A percentile compares a stretch with the other conserved stretches of the same genome.
Evolutionary conservation across 1,140 invertebrate genomes (phyloP).

Genomic region (Heliothis virescens): DNA sequence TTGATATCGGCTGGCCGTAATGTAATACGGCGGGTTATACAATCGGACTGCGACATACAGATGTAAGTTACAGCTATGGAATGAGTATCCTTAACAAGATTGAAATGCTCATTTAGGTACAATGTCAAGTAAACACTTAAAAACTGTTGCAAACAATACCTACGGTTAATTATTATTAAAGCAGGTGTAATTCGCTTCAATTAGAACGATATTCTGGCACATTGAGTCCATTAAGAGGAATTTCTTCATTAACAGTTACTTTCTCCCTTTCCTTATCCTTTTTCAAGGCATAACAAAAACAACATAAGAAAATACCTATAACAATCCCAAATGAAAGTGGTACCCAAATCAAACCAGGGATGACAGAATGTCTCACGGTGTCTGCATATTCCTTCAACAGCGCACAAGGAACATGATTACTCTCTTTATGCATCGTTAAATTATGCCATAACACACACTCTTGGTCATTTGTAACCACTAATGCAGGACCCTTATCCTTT

Average conservation of each 20-base stretch:
- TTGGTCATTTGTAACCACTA: conserved; percentile 70
- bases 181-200: not conserved
- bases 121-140: too few species aligned
- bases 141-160: too few species aligned
- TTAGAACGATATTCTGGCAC: conserved; percentile 51
- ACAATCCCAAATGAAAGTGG: conserved; percentile 66
- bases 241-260: conserved; percentile 61
- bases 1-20: too few species aligned
- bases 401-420: conserved; percentile 69
- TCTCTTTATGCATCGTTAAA: conserved; percentile 63
- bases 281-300: conserved; percentile 67
- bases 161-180: too few species aligned
- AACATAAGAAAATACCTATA: conserved; percentile 66
- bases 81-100: too few species aligned
- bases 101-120: too few species aligned
- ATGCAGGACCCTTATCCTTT: conserved; percentile 57
- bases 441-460: conserved; percentile 80
- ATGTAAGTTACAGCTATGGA: too few species aligned
- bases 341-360: conserved; percentile 79
- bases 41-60: too few species aligned
- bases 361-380: conserved; percentile 75
- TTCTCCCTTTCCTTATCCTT: conserved; percentile 63
- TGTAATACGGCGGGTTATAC: too few species aligned
- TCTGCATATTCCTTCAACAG: conserved; percentile 75
- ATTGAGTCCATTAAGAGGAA: conserved; percentile 56